Percentiles rank a stretch among this genome's conserved stretches.
Evolutionary conservation across 2,888 invertebrate genomes (phyloP).

Genomic region (Gymnosoma rotundatum): DNA sequence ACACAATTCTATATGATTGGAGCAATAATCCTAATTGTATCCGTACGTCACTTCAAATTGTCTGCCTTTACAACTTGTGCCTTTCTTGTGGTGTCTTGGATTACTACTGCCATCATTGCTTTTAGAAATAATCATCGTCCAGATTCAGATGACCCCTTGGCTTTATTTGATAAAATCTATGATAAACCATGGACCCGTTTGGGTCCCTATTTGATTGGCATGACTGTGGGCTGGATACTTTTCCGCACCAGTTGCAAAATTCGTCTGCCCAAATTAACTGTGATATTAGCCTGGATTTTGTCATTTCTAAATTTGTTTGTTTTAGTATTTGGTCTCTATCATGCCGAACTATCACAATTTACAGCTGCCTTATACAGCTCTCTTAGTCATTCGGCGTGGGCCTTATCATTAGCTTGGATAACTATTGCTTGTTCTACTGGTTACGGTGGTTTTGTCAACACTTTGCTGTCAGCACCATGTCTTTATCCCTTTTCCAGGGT

Average conservation of each 20-base stretch:
- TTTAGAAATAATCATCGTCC: conserved; percentile 91
- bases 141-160: conserved; percentile 90
- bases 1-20: conserved; percentile 94
- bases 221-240: conserved; percentile 91
- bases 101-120: conserved; percentile 91
- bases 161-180: conserved; percentile 93
- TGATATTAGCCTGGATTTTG: conserved; percentile 87
- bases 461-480: conserved; percentile 88
- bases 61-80: conserved; percentile 86
- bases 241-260: conserved; percentile 92
- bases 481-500: conserved; percentile 93
- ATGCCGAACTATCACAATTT: conserved; percentile 86
- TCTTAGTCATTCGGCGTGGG: conserved; percentile 92
- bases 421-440: conserved; percentile 93
- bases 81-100: conserved; percentile 89
- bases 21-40: conserved; percentile 90
- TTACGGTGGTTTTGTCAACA: conserved; percentile 90
- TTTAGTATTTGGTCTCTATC: conserved; percentile 90
- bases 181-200: conserved; percentile 94
- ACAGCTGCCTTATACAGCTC: conserved; percentile 91
- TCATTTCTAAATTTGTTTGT: conserved; percentile 87
- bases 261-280: conserved; percentile 87
- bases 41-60: conserved; percentile 90
- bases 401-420: conserved; percentile 90
- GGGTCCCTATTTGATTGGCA: conserved; percentile 92